Evolutionary conservation across 2,888 invertebrate genomes (phyloP), one percentile per base, ranked within the genome.

Genomic region (Adela reaumurella): DNA sequence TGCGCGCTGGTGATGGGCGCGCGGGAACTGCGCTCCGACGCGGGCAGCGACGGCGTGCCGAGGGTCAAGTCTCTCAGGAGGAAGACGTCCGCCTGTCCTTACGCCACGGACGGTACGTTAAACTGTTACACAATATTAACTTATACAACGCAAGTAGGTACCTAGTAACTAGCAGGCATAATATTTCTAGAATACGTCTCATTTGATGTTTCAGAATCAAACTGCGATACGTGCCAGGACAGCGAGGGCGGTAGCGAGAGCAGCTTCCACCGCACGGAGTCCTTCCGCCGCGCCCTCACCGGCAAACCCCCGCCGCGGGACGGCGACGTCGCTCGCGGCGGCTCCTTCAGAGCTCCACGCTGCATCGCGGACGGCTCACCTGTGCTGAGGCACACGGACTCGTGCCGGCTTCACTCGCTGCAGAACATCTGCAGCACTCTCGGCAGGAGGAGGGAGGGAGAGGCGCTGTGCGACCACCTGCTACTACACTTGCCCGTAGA

Each of bases 1-100:
- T 78, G 77, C 63, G 74, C 74, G 5, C 68, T 78, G 2, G 76
- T 76, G 60, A 65, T 78, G 61, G 77, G 72, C 57, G 70, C 74
- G 45, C 68, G 65, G 60, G 46, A 46, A n/a, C 14, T 11, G n/a
- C 16, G 46, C 28, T 17, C 29, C n/a, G 28, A 29, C 35, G 8
- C 35, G 5, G 24, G 35, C 35, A 35, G 35, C 35, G 77, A 74
- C 52, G 63, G 68, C 18, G 57, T 57, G 50, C 55, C 61, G 19
- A 58, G 64, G 1, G 54, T 51, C 19, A 66, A 66, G 55, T 50
- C 63, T 51, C 67, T 70, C 48, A 46, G 45, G 4, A 17, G 58
- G 2, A 69, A 70, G 53, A 72, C 74, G 46, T 73, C 74, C 45
- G 66, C 74, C 17, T 70, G 73, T 53, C 74, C 74, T 1, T 74